phyloP scores from a whole-genome alignment of 37 sponge, comb jelly and placozoan species.

The Petrosia ficiformis region DNA sequence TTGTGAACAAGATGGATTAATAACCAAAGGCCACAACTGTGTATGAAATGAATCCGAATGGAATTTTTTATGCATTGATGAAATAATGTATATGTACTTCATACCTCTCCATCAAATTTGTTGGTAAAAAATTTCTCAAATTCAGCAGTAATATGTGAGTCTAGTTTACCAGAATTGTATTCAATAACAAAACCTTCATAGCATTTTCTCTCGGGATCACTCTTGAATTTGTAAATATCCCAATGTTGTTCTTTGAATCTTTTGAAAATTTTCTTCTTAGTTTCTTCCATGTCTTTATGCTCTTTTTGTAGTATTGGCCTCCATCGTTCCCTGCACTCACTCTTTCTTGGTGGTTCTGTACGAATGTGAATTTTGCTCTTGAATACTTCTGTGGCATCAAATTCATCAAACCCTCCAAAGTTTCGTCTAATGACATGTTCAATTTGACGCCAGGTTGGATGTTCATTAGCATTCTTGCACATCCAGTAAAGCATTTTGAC shows the following conservation, averaged over 20 bases:
- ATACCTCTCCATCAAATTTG: no score
- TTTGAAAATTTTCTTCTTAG: background rate
- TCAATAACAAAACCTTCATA: no score
- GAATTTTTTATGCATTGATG: no score
- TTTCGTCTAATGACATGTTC: constrained; percentile 60
- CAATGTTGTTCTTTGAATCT: background rate
- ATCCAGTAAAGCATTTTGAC: constrained; percentile 70
- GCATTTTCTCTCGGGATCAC: no score
- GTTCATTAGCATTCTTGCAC: constrained; percentile 7
- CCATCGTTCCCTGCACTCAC: background rate
- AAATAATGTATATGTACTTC: no score
- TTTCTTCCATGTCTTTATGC: constrained; percentile 5
- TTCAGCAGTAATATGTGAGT: no score
- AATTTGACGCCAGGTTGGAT: constrained; percentile 13
- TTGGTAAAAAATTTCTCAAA: no score
- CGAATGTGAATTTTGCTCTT: constrained; percentile 7
- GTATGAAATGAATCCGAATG: no score
- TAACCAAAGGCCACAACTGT: constrained; percentile 38
- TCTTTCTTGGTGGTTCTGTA: background rate
- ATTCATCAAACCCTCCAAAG: constrained; percentile 43
- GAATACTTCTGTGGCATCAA: constrained; percentile 10
- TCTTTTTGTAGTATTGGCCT: background rate
- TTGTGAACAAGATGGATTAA: constrained; percentile 63
- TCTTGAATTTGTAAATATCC: no score
- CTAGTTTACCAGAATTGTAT: no score